Evolutionary conservation across 2,888 invertebrate genomes (phyloP).

Genomic region (Trissonchulus sp.): DNA sequence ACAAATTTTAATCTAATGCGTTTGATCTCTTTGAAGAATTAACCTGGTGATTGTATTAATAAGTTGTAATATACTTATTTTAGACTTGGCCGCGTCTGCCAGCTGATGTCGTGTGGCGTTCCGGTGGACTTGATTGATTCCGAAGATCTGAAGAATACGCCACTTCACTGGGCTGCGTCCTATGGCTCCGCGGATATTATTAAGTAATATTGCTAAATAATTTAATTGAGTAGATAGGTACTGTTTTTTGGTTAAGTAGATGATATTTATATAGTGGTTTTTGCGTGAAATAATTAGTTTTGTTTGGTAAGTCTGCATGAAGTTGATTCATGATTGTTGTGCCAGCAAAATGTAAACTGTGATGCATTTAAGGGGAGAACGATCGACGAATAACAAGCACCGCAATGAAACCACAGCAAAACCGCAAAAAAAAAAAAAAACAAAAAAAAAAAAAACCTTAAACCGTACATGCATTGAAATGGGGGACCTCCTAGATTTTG

Average conservation of each 20-base stretch:
- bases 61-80: conserved; percentile 37
- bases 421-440: too few species aligned
- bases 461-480: too few species aligned
- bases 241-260: conserved; percentile 30
- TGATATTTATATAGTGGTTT: conserved; percentile 7
- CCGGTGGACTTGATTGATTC: conserved; percentile 62
- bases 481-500: too few species aligned
- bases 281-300: neutral
- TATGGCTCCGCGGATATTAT: conserved; percentile 61
- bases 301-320: conserved; percentile 16
- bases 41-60: too few species aligned
- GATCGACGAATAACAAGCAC: too few species aligned
- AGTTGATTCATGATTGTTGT: too few species aligned
- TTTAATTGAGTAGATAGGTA: conserved; percentile 53
- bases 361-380: too few species aligned
- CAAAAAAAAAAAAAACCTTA: too few species aligned
- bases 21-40: too few species aligned
- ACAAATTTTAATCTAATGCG: too few species aligned
- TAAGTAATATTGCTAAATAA: conserved; percentile 54
- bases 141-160: conserved; percentile 60
- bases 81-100: conserved; percentile 60
- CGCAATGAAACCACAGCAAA: too few species aligned
- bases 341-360: too few species aligned
- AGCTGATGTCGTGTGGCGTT: conserved; percentile 61
- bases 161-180: conserved; percentile 64